A percentile compares a stretch with the other conserved stretches of the same genome.
Conservation (phyloP, 1,140 invertebrate species). For the Drosophila teissieri region DNA sequence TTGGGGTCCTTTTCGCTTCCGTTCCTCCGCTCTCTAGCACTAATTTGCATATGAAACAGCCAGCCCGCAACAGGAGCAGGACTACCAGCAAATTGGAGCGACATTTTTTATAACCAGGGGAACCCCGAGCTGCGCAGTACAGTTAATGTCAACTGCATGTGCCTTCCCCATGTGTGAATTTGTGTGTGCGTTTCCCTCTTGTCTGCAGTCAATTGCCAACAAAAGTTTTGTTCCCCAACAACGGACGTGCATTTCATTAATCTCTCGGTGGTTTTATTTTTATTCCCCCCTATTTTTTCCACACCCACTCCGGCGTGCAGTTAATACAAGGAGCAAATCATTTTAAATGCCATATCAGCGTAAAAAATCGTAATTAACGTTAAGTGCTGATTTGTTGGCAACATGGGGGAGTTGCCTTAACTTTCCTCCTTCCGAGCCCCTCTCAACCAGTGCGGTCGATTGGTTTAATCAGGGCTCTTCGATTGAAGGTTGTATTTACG, state of each 20-base stretch:
- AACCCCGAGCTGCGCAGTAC: conserved; percentile 31
- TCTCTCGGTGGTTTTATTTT: conserved; percentile 11
- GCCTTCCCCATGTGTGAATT: conserved; percentile 8
- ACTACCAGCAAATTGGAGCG: conserved; percentile 53
- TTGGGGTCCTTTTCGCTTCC: conserved; percentile 33
- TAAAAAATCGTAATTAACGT: conserved; percentile 71
- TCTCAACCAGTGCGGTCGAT: conserved; percentile 29
- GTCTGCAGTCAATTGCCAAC: conserved; percentile 61
- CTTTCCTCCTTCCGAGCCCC: conserved; percentile 5
- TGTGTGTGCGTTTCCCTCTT: conserved; percentile 4
- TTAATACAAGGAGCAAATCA: conserved; percentile 44
- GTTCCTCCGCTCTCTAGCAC: conserved; percentile 38
- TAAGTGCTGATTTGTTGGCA: conserved; percentile 72
- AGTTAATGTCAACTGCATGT: conserved; percentile 74
- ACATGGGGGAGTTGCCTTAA: conserved; percentile 29
- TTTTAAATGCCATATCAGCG: conserved; percentile 64
- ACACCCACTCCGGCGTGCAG: background rate
- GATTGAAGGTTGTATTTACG: conserved; percentile 23
- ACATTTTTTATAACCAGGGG: conserved; percentile 49
- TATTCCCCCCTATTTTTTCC: background rate
- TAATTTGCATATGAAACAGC: conserved; percentile 68
- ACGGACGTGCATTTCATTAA: conserved; percentile 65
- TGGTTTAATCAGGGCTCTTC: conserved; percentile 38
- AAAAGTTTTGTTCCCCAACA: conserved; percentile 51
- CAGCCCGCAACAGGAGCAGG: conserved; percentile 23